phyloP scores from a whole-genome alignment of 2,113 vertebrate genomes.

The Malaclemys terrapin region DNA sequence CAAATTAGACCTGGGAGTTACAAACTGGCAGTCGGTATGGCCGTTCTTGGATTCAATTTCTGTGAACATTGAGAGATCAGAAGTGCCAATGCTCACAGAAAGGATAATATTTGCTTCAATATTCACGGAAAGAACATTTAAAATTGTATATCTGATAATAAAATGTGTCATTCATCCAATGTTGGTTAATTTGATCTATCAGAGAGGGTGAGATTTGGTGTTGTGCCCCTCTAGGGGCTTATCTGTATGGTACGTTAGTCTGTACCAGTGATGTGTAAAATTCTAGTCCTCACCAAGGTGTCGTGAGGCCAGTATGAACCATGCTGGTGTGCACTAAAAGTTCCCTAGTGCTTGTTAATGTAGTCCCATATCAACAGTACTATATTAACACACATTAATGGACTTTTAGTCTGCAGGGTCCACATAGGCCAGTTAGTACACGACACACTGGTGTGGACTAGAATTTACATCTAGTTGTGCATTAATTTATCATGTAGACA shows the following conservation, averaged over 20 bases:
- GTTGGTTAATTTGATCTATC: neutral
- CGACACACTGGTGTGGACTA: neutral
- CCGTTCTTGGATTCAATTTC: neutral
- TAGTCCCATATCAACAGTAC: neutral
- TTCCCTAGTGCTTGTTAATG: neutral
- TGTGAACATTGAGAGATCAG: neutral
- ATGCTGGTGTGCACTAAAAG: neutral
- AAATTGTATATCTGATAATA: neutral
- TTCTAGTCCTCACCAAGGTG: neutral
- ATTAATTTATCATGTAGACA: neutral
- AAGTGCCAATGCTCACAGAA: neutral
- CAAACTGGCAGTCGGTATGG: neutral
- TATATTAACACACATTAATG: neutral
- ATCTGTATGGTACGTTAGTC: neutral
- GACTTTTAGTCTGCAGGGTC: neutral
- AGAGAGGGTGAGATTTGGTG: neutral
- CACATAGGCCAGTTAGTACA: neutral
- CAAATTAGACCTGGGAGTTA: neutral
- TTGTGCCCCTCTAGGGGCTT: neutral
- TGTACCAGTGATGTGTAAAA: neutral
- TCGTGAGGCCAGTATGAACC: neutral
- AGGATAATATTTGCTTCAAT: neutral
- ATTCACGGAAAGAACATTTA: neutral
- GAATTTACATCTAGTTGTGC: neutral
- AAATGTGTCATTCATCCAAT: neutral